Conservation (phyloP, 2,888 invertebrate species). For the Rhingia campestris region DNA sequence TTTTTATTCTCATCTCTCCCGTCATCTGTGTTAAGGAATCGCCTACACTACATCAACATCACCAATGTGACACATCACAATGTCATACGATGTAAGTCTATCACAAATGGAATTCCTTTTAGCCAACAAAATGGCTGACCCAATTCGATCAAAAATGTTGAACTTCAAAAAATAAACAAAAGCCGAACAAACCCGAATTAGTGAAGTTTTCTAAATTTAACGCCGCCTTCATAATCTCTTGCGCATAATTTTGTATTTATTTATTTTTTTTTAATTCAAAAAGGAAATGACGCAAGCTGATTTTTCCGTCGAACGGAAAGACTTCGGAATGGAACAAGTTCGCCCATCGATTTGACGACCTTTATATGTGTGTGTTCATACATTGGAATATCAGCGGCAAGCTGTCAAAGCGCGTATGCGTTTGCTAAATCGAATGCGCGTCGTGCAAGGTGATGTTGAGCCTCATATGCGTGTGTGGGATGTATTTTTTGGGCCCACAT, state of each 20-base stretch:
- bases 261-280: slow-evolving; percentile 12
- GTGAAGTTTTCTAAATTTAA: slow-evolving; percentile 46
- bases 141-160: slow-evolving; percentile 46
- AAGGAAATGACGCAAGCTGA: slow-evolving; percentile 69
- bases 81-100: background rate
- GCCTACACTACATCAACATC: slow-evolving; percentile 19
- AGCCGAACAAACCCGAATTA: background rate
- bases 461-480: slow-evolving; percentile 57
- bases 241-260: background rate
- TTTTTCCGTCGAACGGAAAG: slow-evolving; percentile 17
- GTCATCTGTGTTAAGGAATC: slow-evolving; percentile 10
- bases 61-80: background rate
- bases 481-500: slow-evolving; percentile 50
- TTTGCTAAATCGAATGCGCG: slow-evolving; percentile 56
- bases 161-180: slow-evolving; percentile 50
- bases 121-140: slow-evolving; percentile 36
- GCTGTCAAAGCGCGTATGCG: slow-evolving; percentile 52
- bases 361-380: slow-evolving; percentile 1
- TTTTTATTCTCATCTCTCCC: slow-evolving; percentile 7
- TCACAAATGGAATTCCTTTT: background rate
- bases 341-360: slow-evolving; percentile 57
- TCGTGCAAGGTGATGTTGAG: slow-evolving; percentile 31
- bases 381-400: slow-evolving; percentile 40
- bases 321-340: slow-evolving; percentile 60
- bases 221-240: slow-evolving; percentile 21